Conservation (phyloP, 2,797 vertebrate species). For the Galagoides demidoff region DNA sequence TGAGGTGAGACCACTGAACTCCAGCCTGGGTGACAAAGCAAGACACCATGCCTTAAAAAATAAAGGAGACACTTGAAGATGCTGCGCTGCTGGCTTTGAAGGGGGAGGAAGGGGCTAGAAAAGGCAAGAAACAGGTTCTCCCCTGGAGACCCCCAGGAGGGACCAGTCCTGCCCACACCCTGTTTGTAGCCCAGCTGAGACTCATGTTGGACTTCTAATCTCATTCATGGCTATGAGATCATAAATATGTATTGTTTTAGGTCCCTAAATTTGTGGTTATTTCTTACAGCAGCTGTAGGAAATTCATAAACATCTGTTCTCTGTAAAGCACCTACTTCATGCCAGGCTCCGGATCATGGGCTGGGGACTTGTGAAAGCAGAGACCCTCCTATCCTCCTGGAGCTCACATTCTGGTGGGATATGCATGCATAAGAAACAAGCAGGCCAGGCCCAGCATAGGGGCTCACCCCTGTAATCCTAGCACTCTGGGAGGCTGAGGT, state of each 20-base stretch:
- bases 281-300: not conserved
- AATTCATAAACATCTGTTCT: not conserved
- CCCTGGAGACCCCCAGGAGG: not conserved
- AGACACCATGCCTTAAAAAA: no score
- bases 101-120: no score
- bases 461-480: not conserved
- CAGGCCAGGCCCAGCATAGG: not conserved
- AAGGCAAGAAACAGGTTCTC: not conserved
- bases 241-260: not conserved
- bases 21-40: no score
- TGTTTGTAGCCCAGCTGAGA: not conserved
- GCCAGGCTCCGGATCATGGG: not conserved
- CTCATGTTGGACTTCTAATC: not conserved
- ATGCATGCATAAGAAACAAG: not conserved
- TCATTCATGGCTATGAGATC: not conserved
- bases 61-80: not conserved
- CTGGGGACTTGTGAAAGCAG: not conserved
- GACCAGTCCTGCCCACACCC: accelerated
- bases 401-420: not conserved
- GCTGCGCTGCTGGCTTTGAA: no score
- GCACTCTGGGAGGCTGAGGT: not conserved
- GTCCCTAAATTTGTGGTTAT: not conserved
- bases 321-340: not conserved
- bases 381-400: not conserved
- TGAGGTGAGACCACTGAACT: no score